Percentiles rank a stretch among this genome's conserved stretches.
phyloP scores from a whole-genome alignment of 2,888 invertebrate genomes.

The Gordius sp. region DNA sequence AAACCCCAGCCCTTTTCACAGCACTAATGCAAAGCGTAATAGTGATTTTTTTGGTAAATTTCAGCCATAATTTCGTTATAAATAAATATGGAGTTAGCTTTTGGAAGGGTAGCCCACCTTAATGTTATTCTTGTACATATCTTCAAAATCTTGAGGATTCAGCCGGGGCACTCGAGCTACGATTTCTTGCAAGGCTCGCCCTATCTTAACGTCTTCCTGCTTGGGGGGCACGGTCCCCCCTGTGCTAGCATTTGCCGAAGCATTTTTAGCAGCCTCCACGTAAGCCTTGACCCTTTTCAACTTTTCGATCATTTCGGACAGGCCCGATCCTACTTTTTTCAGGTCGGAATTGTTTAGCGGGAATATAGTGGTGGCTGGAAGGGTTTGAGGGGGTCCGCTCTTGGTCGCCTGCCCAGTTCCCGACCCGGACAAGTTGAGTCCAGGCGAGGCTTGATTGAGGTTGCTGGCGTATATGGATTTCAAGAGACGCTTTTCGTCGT shows the following conservation, averaged over 20 bases:
- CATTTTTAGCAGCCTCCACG: neutral
- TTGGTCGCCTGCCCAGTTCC: neutral
- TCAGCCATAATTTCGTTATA: too few species aligned
- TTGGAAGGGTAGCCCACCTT: too few species aligned
- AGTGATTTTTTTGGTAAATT: too few species aligned
- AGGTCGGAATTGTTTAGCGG: neutral
- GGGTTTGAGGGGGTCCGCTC: neutral
- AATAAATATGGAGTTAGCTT: too few species aligned
- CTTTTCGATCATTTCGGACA: neutral
- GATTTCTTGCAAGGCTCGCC: neutral
- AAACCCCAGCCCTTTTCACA: too few species aligned
- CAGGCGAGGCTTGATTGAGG: neutral
- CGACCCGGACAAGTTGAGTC: too few species aligned
- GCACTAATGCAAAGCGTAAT: too few species aligned
- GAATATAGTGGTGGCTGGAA: neutral
- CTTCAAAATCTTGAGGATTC: neutral
- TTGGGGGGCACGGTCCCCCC: neutral
- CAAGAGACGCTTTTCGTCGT: neutral
- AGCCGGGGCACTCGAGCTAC: neutral
- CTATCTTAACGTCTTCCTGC: neutral
- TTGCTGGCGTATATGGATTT: neutral
- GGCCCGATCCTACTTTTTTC: neutral
- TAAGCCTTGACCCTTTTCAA: neutral
- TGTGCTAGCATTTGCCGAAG: neutral
- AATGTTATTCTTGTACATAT: neutral